phyloP scores from a whole-genome alignment of 2,888 invertebrate genomes.

The Drosophila neutralis region DNA sequence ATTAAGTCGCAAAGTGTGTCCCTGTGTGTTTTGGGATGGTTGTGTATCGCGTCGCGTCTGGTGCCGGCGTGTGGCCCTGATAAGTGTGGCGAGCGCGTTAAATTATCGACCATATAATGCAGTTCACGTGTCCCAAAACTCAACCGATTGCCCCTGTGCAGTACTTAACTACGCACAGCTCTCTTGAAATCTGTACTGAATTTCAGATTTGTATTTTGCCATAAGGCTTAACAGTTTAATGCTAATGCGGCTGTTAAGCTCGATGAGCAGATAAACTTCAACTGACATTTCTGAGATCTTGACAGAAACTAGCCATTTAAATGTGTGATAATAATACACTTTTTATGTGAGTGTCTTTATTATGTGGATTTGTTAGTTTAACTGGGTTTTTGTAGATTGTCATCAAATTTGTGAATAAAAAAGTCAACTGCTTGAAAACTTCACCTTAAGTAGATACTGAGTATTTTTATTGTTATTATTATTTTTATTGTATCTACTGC shows the following conservation, averaged over 20 bases:
- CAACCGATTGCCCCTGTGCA: slow-evolving; percentile 26
- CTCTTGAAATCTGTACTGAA: slow-evolving; percentile 33
- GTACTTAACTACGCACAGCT: slow-evolving; percentile 20
- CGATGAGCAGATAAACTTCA: slow-evolving; percentile 29
- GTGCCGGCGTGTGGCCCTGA: slow-evolving; percentile 64
- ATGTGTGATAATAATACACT: not conserved
- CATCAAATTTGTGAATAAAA: not conserved
- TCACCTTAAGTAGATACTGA: not conserved
- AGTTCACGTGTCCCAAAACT: slow-evolving; percentile 71
- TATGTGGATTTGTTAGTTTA: not conserved
- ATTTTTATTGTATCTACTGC: not conserved
- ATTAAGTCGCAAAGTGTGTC: slow-evolving; percentile 78
- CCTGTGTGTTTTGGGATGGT: slow-evolving; percentile 52
- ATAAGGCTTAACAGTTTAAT: slow-evolving; percentile 17
- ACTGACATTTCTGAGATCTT: not conserved
- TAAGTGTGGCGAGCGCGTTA: slow-evolving; percentile 72
- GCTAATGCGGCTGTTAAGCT: slow-evolving; percentile 19
- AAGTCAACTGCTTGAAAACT: not conserved
- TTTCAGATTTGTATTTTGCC: slow-evolving; percentile 46
- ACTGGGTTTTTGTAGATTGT: no score
- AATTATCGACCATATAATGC: slow-evolving; percentile 73
- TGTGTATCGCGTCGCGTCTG: slow-evolving; percentile 26
- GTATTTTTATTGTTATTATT: not conserved
- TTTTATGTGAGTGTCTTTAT: not conserved
- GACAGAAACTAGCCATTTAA: not conserved